Base-by-base conservation (phyloP, 2,888 invertebrate species). In the Rhagium mordax region DNA sequence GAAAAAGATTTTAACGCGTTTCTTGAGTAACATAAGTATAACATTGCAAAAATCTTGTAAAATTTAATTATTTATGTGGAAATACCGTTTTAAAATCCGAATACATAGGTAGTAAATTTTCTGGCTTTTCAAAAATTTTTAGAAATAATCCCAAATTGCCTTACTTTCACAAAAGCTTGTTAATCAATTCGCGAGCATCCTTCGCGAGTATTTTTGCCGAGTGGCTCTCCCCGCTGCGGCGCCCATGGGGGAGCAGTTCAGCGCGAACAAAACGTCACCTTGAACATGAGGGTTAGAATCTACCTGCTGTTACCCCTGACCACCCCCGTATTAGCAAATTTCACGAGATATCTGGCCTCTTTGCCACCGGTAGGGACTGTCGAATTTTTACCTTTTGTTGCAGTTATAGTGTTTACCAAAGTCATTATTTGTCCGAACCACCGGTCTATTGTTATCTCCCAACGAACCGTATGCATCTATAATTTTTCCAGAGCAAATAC, bases 271-370 rank as follows among this genome's bases (percentile, higher is more conserved):
- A 80, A 78, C 76, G 78, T 81, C 81, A 81, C 82, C 81, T 80
- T 79, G 81, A 81, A 80, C 79, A 79, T 78, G 80, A 78, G 82
- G 83, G 83, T 80, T 82, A 79, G 80, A 77, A 79, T 81, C 84
- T 83, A 84, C 83, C 84, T 84, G 83, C 83, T 72, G 68, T 74
- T 70, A 70, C 75, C 78, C 77, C 79, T 77, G 78, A 76, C 82
- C 82, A 81, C 82, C 82, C 82, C 78, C 81, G 75, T 81, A 81
- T 82, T 82, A 81, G 82, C 82, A 76, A 81, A 82, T 80, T 80
- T 75, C 70, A 71, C 69, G 57, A 60, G 68, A 57, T 53, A 51
- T 48, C 66, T 59, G 70, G 71, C 74, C 72, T 72, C 61, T 33
- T 29, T 66, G 55, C 66, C 55, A 55, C 55, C 66, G 55, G 66